Conservation (phyloP, 2,888 invertebrate species). For the Oligia fasciuncula region DNA sequence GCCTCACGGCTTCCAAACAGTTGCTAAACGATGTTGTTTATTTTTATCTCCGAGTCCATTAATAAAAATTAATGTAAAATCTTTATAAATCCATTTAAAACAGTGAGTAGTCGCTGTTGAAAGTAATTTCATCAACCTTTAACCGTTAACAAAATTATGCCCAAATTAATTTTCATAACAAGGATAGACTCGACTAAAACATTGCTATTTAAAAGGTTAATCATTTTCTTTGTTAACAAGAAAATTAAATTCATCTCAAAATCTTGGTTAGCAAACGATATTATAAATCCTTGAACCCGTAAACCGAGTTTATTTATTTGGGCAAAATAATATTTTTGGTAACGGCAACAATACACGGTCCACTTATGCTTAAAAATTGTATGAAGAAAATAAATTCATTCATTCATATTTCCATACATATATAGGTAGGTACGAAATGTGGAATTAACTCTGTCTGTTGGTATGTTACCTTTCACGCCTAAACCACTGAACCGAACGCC, state of each 20-base stretch:
- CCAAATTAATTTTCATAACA: slow-evolving; percentile 6
- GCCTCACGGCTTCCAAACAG: not conserved
- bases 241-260: slow-evolving; percentile 10
- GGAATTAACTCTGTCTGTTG: not conserved
- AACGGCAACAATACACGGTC: not conserved
- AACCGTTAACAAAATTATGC: not conserved
- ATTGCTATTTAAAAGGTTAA: slow-evolving; percentile 2
- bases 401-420: not conserved
- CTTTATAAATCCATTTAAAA: not conserved
- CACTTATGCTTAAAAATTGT: not conserved
- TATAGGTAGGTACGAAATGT: not conserved
- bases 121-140: not conserved
- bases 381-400: not conserved
- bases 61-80: not conserved
- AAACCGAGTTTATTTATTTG: not conserved
- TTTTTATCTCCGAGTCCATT: not conserved
- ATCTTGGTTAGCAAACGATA: not conserved
- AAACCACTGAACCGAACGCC: not conserved
- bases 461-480: not conserved
- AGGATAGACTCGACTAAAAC: not conserved
- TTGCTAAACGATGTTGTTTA: not conserved
- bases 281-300: not conserved
- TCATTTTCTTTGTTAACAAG: slow-evolving; percentile 1
- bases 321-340: not conserved
- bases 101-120: not conserved